Conservation (phyloP, 64 coral and sea anemone genomes). For the Astreopora myriophthalma region DNA sequence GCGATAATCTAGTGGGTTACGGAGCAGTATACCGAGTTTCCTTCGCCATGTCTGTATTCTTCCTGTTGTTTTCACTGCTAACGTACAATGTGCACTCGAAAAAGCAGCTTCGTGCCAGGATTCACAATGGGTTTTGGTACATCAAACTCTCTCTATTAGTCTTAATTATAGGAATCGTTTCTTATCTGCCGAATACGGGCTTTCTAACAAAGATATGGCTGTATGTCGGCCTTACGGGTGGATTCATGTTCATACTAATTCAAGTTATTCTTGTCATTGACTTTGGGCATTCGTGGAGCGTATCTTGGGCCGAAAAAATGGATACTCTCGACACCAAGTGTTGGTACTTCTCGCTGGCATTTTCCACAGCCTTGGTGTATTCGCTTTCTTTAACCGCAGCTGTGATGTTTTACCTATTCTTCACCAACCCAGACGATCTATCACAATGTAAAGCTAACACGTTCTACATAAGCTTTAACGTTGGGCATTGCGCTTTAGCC, state of each 20-base stretch:
- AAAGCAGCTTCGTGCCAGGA: constrained; percentile 79
- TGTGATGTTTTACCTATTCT: constrained; percentile 82
- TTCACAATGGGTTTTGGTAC: constrained; percentile 98
- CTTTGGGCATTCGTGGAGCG: constrained; percentile 96
- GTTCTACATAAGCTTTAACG: constrained; percentile 98
- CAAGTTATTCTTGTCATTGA: constrained; percentile 96
- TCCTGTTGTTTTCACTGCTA: constrained; percentile 60
- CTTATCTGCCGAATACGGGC: constrained; percentile 79
- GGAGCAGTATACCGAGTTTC: constrained; percentile 92
- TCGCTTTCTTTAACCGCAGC: constrained; percentile 83
- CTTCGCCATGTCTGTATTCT: constrained; percentile 81
- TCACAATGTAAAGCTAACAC: constrained; percentile 96
- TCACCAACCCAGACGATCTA: constrained; percentile 88
- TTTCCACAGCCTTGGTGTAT: constrained; percentile 95
- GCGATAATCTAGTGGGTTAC: constrained; percentile 90
- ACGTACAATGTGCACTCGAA: constrained; percentile 83
- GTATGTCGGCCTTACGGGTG: constrained; percentile 92
- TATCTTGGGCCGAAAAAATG: constrained; percentile 92
- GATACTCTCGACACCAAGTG: constrained; percentile 86
- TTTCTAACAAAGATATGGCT: constrained; percentile 86
- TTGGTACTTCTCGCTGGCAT: constrained; percentile 91
- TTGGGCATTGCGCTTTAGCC: constrained; percentile 82
- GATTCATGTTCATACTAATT: constrained; percentile 91
- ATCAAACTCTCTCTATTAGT: constrained; percentile 88
- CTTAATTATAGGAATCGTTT: constrained; percentile 66